These are phyloP conservation scores for Coremacera marginata DNA, from an alignment of 2,888 invertebrate species.

Conservation along the genomic window DNA sequence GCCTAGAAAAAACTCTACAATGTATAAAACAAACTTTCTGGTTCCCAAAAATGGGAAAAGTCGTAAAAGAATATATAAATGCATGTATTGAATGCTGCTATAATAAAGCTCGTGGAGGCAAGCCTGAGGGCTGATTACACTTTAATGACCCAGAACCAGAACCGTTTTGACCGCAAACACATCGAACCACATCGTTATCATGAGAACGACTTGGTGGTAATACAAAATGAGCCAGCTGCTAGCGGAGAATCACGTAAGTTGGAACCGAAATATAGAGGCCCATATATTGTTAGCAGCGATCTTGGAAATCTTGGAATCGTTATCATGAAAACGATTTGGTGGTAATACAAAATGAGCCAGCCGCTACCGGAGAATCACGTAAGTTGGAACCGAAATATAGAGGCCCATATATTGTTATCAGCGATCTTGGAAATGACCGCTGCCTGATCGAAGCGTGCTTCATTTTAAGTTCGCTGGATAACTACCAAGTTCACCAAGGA, in stretches of 20 bases:
- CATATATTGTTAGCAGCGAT: not conserved
- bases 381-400: constrained; percentile 43
- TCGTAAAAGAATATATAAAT: constrained; percentile 40
- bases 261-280: constrained; percentile 36
- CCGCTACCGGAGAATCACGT: constrained; percentile 44
- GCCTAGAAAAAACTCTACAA: too few relatives aligned
- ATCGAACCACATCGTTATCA: not conserved
- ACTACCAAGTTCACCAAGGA: too few relatives aligned
- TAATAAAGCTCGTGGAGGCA: too few relatives aligned
- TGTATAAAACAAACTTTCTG: constrained; percentile 42
- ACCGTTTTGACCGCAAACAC: not conserved
- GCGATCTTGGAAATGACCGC: not conserved
- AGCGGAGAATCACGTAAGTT: constrained; percentile 47
- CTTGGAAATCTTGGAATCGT: too few relatives aligned
- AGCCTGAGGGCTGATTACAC: constrained; percentile 39
- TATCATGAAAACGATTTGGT: not conserved
- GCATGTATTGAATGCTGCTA: constrained; percentile 3
- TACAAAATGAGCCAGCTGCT: too few relatives aligned
- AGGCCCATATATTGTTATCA: not conserved
- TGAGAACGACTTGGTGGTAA: not conserved
- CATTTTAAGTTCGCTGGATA: too few relatives aligned
- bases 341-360: too few relatives aligned
- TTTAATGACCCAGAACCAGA: constrained; percentile 23
- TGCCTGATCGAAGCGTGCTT: not conserved
- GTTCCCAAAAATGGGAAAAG: constrained; percentile 46